A percentile compares a stretch with the other conserved stretches of the same genome.
These are phyloP conservation scores for Antedon mediterranea DNA, from an alignment of 53 echinoderm and acorn worm species.

Conservation along the genomic window DNA sequence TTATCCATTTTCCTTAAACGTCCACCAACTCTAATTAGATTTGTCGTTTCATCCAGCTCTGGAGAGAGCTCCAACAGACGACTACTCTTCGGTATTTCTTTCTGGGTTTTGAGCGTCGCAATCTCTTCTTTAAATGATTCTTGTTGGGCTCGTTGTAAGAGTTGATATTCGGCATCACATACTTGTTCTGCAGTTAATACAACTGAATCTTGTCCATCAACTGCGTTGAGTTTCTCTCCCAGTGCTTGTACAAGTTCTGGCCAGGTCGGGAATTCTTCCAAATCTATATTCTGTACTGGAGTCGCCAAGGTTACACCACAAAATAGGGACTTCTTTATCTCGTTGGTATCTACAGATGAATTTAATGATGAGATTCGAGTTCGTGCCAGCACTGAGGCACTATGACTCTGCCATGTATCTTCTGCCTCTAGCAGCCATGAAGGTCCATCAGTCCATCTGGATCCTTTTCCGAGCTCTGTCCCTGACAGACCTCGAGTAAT, in stretches of 20 bases:
- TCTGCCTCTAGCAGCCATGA: conserved; percentile 1
- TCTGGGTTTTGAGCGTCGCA: background rate
- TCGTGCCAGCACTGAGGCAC: conserved; percentile 4
- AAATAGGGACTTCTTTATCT: background rate
- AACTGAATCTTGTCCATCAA: background rate
- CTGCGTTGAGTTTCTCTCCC: conserved; percentile 4
- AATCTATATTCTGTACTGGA: background rate
- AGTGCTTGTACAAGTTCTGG: background rate
- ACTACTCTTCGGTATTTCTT: conserved; percentile 4
- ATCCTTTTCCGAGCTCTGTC: conserved; percentile 3
- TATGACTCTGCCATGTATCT: conserved; percentile 14
- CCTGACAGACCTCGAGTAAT: conserved; percentile 3
- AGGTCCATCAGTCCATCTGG: conserved; percentile 9
- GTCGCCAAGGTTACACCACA: conserved; percentile 14
- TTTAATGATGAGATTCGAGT: background rate
- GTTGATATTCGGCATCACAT: conserved; percentile 10
- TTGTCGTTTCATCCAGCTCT: conserved; percentile 8
- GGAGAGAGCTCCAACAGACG: conserved; percentile 7
- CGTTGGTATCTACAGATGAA: background rate
- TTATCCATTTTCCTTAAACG: background rate
- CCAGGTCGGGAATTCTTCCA: conserved; percentile 1
- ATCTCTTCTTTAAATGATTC: conserved; percentile 6
- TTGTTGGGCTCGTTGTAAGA: conserved; percentile 6
- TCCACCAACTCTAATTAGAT: conserved; percentile 14
- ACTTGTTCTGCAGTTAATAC: conserved; percentile 11